Conservation (phyloP, 2,797 vertebrate species). For the Mus caroli region DNA sequence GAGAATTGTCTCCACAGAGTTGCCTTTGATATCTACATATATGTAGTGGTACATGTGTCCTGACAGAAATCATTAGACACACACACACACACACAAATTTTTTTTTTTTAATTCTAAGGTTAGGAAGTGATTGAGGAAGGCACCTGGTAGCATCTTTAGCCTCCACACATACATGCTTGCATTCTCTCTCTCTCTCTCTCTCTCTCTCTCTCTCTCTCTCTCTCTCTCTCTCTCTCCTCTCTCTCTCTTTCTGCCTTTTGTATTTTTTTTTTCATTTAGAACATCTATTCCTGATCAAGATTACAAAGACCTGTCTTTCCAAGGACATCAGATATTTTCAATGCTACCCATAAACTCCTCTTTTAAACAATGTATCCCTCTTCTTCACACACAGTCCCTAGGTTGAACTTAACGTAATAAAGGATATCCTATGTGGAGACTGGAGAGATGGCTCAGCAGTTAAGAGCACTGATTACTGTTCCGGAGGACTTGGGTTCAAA, state of each 20-base stretch:
- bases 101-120: background rate
- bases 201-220: background rate
- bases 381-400: background rate
- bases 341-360: background rate
- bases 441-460: background rate
- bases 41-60: background rate
- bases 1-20: background rate
- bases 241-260: background rate
- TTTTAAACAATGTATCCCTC: background rate
- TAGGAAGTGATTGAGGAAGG: background rate
- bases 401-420: background rate
- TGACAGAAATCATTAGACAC: background rate
- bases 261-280: background rate
- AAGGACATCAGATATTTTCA: rapidly evolving
- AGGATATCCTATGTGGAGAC: background rate
- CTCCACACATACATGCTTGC: background rate
- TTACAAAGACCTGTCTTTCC: background rate
- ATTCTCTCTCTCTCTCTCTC: background rate
- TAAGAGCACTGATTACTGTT: background rate
- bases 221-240: background rate
- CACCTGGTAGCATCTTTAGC: background rate
- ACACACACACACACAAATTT: background rate
- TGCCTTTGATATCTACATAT: background rate
- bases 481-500: background rate
- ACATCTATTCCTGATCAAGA: background rate